Base-by-base conservation (phyloP, 1,140 invertebrate species). In the Caenorhabditis latens region DNA sequence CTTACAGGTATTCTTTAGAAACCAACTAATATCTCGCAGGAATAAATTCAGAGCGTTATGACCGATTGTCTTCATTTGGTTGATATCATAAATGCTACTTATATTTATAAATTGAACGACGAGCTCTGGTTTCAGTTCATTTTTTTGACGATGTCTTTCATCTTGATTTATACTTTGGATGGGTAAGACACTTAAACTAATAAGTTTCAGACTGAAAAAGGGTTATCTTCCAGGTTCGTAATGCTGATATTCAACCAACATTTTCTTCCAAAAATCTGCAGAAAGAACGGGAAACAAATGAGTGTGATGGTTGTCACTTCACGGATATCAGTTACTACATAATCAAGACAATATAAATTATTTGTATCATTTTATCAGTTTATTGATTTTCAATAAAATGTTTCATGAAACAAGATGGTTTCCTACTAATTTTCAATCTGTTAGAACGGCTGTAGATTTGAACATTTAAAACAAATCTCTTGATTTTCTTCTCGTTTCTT, bases 71-170 rank as follows among this genome's bases (percentile, higher is more conserved):
- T 79, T 11, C 71, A 79, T 50, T 14, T 79, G 24, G 21, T 79
- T 21, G 71, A 79, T 32, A 79, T 48, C n/a, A 79, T 79, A 14
- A 79, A 79, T 50, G 43, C 71, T 6, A 79, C 71, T 19, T 79
- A 79, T 53, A 50, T 79, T 13, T 79, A n/a, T 8, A 50, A 79
- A 4, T 50, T 79, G 8, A 79, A 46, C n/a, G 46, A 79, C 11
- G 19, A 79, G n/a, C n/a, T 53, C 6, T 79, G 71, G 71, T 79
- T 79, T 32, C 71, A 79, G 24, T 50, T 13, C 24, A 50, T 79
- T 14, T 79, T 79, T 24, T 32, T 79, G 19, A 79, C 71, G 11
- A 11, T 79, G 7, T 79, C 71, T 19, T 79, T 79, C 24, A 50
- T 79, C 24, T 11, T 53, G 9, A 79, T 79, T 50, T 79, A 79